A percentile compares a stretch with the other conserved stretches of the same genome.
Conservation (phyloP, 2,888 invertebrate species). For the Plagiodera versicolora region DNA sequence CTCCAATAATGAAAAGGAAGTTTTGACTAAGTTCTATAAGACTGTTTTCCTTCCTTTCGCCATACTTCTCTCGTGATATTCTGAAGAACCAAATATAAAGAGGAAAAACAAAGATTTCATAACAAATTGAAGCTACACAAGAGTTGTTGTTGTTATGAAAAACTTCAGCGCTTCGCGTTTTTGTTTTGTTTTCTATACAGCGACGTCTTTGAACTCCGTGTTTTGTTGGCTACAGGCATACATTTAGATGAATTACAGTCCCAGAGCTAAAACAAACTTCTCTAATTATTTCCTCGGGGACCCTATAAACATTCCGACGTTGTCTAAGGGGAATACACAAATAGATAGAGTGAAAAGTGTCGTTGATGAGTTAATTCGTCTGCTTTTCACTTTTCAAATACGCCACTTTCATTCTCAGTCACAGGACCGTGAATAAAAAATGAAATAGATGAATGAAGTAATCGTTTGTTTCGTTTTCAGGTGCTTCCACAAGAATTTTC, state of each 20-base stretch:
- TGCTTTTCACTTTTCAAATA: neutral
- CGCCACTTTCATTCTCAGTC: neutral
- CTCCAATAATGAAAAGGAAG: neutral
- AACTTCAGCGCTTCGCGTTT: conserved; percentile 11
- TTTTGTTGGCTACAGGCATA: conserved; percentile 22
- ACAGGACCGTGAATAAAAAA: neutral
- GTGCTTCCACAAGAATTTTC: too few relatives aligned
- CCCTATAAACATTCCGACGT: conserved; percentile 5
- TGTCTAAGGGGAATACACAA: conserved; percentile 1
- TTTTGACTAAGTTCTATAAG: neutral
- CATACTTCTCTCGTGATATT: neutral
- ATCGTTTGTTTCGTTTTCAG: too few relatives aligned
- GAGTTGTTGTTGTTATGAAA: conserved; percentile 1
- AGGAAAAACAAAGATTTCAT: neutral
- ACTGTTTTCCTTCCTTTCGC: neutral
- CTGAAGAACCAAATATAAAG: neutral
- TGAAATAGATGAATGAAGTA: too few relatives aligned
- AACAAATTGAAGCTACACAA: conserved; percentile 1
- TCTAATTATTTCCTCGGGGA: conserved; percentile 18
- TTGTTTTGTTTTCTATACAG: conserved; percentile 18
- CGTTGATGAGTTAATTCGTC: neutral
- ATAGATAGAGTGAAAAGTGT: neutral
- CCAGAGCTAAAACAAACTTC: conserved; percentile 14
- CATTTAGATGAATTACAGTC: conserved; percentile 24
- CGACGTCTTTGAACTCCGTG: conserved; percentile 19